Base-by-base conservation (phyloP, 1,140 invertebrate species). In the Ceratina japonica region DNA sequence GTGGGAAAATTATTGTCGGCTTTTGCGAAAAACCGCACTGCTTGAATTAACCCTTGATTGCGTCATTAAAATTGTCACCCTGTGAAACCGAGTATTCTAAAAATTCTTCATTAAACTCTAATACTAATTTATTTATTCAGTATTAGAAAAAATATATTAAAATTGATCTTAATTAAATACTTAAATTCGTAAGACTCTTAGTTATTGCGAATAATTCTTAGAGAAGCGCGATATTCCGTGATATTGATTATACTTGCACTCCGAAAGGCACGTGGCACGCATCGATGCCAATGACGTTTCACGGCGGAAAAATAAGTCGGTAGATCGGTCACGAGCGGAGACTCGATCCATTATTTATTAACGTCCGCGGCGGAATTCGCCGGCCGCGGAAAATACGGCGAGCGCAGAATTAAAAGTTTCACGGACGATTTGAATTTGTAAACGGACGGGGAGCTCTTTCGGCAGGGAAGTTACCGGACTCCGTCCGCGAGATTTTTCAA, bases 401-500 rank as follows among this genome's bases (percentile, higher is more conserved):
- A 15, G 2, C 52, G 20, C 8, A 12, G 7, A 59, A 59, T 71
- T 58, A 71, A 56, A 71, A 71, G 69, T 44, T 71, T 58, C 27
- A 31, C 54, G 15, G 7, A 4, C 27, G 54, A 59, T 56, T 58
- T 37, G 69, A 71, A 71, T 71, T 71, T 71, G 52, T 58, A 71
- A 71, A 22, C 31, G 31, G 37, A 5, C 15, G 54, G 15, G 24
- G 16, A 71, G 24, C n/a, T 44, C 20, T 13, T 59, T 16, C 0
- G 20, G 24, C 10, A 58, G 44, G 4, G 22, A 71, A 71, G 49
- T 74, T 80, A 52, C 62, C 58, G 64, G 69, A 81, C 73, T 0
- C 3, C 24, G 75, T 80, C 64, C 61, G 62, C 63, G 37, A 82
- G 72, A 82, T 79, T 83, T 79, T 65, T 63, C 58, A 24, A 65